Evolutionary conservation across 2,113 vertebrate species (phyloP).

Genomic region (Sebastes fasciatus): DNA sequence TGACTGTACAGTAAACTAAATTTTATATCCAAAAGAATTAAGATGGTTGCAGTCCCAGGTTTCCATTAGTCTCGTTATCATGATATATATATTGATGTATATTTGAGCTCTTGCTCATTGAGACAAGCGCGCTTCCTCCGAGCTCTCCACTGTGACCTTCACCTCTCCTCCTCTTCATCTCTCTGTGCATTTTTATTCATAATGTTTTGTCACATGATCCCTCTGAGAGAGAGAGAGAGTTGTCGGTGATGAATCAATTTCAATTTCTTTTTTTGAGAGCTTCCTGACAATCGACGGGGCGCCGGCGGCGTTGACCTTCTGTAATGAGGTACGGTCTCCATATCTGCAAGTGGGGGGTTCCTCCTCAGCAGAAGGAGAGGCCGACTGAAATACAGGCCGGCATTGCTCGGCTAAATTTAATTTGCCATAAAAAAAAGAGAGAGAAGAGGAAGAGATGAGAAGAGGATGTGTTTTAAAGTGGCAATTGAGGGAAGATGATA

Average conservation of each 20-base stretch:
- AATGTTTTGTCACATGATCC: slow-evolving; percentile 21
- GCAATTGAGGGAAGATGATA: slow-evolving; percentile 36
- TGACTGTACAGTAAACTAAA: too few relatives aligned
- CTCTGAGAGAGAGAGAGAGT: slow-evolving; percentile 16
- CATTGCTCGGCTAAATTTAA: slow-evolving; percentile 50
- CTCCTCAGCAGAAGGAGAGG: slow-evolving; percentile 13
- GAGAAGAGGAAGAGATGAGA: slow-evolving; percentile 30
- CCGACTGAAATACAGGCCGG: slow-evolving; percentile 1
- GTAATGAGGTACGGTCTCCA: slow-evolving; percentile 59
- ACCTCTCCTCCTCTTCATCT: neutral
- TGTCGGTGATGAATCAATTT: slow-evolving; percentile 56
- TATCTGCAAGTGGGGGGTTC: slow-evolving; percentile 42
- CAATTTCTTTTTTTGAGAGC: slow-evolving; percentile 41
- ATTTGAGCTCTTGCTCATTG: too few relatives aligned
- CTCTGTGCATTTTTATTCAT: slow-evolving; percentile 40
- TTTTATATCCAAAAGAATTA: neutral
- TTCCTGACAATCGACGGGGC: slow-evolving; percentile 48
- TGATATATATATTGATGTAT: neutral
- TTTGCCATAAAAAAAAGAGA: slow-evolving; percentile 29
- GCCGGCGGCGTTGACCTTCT: slow-evolving; percentile 64
- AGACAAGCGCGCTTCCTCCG: neutral
- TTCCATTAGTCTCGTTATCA: neutral
- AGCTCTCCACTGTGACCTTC: slow-evolving; percentile 4
- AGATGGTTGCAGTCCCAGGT: neutral
- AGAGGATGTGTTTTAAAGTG: slow-evolving; percentile 45